phyloP scores from a whole-genome alignment of 2,888 invertebrate species.

The Augiades crinisus region DNA sequence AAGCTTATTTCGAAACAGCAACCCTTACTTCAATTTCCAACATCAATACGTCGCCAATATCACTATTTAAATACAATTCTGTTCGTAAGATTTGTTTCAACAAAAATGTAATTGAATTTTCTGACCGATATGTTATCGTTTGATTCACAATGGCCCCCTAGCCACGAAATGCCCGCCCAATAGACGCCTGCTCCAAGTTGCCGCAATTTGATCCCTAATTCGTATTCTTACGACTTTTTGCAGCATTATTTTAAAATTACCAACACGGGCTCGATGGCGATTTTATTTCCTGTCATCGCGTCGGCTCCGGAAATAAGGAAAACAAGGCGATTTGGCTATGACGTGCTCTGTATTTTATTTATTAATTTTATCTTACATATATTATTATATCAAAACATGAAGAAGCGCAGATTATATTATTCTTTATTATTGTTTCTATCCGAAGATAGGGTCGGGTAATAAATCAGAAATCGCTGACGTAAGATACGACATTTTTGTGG shows the following conservation, averaged over 20 bases:
- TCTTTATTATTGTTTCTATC: too few relatives aligned
- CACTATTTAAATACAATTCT: constrained; percentile 1
- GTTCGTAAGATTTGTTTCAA: constrained; percentile 9
- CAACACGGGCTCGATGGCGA: constrained; percentile 68
- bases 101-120: constrained; percentile 19
- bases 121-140: constrained; percentile 21
- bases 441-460: too few relatives aligned
- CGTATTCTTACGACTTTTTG: constrained; percentile 66
- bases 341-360: constrained; percentile 43
- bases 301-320: constrained; percentile 66
- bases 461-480: too few relatives aligned
- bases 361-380: constrained; percentile 7
- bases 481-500: too few relatives aligned
- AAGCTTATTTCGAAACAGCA: too few relatives aligned
- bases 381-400: too few relatives aligned
- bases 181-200: constrained; percentile 49
- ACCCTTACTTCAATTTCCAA: not conserved
- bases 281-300: constrained; percentile 71
- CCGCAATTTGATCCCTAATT: constrained; percentile 65
- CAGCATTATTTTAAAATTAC: constrained; percentile 76
- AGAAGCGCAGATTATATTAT: too few relatives aligned
- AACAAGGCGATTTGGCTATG: constrained; percentile 65
- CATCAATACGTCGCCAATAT: not conserved
- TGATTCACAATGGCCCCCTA: constrained; percentile 17
- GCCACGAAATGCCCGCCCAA: constrained; percentile 29